A percentile compares a stretch with the other conserved stretches of the same genome.
Conservation (phyloP, 1,140 invertebrate species). For the Hyles euphorbiae region DNA sequence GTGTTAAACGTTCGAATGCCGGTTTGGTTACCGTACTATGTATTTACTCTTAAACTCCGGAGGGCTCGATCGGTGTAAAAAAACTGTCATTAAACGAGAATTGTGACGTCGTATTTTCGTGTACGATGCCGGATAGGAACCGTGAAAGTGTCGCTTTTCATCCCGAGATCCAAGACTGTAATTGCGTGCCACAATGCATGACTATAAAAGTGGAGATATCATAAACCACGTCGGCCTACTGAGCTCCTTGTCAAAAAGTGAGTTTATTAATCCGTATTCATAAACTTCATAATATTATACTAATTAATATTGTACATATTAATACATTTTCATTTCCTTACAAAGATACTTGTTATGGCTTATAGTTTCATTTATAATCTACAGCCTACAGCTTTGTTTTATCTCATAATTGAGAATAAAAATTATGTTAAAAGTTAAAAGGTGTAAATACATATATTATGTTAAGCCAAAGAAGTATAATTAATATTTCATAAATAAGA, state of each 20-base stretch:
- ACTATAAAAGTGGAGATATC: constrained; percentile 65
- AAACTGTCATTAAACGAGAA: constrained; percentile 52
- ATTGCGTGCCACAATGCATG: constrained; percentile 63
- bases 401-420: too few relatives aligned
- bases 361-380: too few relatives aligned
- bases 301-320: background rate
- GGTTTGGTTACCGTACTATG: constrained; percentile 31
- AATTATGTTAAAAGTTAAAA: too few relatives aligned
- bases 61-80: constrained; percentile 43
- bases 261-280: constrained; percentile 30
- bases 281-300: constrained; percentile 20
- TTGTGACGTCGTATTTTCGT: constrained; percentile 62
- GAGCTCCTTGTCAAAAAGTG: constrained; percentile 66
- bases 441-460: too few relatives aligned
- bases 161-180: constrained; percentile 43
- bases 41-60: constrained; percentile 41
- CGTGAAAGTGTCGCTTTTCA: constrained; percentile 62
- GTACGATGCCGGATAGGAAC: constrained; percentile 68
- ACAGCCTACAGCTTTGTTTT: too few relatives aligned
- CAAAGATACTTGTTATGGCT: too few relatives aligned
- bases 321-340: background rate
- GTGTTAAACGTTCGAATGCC: constrained; percentile 45
- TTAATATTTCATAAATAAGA: too few relatives aligned
- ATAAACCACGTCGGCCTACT: constrained; percentile 62
- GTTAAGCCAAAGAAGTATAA: too few relatives aligned